Percentiles rank a stretch among this genome's conserved stretches.
Conservation (phyloP, 1,140 invertebrate species). For the Physella acuta region DNA sequence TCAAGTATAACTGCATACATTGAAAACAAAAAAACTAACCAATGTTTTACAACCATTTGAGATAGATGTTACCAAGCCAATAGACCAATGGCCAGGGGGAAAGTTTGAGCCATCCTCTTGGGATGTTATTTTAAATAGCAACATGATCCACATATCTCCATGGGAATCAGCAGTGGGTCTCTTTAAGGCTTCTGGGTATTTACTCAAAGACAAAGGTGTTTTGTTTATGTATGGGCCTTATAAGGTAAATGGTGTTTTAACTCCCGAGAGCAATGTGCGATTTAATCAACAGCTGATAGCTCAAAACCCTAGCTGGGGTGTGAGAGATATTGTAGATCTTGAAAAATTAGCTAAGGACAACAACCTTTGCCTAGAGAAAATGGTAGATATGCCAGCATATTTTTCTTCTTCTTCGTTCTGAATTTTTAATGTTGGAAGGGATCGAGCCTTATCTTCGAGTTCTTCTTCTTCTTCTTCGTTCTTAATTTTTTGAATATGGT, state of each 20-base stretch:
- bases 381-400: no score
- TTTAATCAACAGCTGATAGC: conserved; percentile 28
- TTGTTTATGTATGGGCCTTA: conserved; percentile 85
- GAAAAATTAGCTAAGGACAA: conserved; percentile 68
- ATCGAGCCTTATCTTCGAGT: no score
- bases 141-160: conserved; percentile 83
- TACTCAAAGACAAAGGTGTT: conserved; percentile 71
- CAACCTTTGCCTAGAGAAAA: conserved; percentile 67
- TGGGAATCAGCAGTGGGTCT: conserved; percentile 65
- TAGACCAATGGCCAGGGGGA: conserved; percentile 59
- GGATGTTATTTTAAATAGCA: conserved; percentile 79
- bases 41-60: conserved; percentile 71
- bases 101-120: conserved; percentile 40
- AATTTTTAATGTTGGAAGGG: no score
- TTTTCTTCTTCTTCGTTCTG: no score
- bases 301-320: conserved; percentile 74
- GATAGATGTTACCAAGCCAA: conserved; percentile 69
- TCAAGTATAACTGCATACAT: conserved; percentile 47
- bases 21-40: conserved; percentile 61
- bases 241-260: conserved; percentile 73
- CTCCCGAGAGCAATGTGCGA: conserved; percentile 73
- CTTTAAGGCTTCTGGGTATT: conserved; percentile 60
- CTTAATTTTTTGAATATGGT: no score
- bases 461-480: no score
- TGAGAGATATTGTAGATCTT: conserved; percentile 76